A percentile compares a stretch with the other conserved stretches of the same genome.
These are phyloP conservation scores for Trachelus troglodyta DNA, from an alignment of 2,888 invertebrate genomes.

Conservation along the genomic window DNA sequence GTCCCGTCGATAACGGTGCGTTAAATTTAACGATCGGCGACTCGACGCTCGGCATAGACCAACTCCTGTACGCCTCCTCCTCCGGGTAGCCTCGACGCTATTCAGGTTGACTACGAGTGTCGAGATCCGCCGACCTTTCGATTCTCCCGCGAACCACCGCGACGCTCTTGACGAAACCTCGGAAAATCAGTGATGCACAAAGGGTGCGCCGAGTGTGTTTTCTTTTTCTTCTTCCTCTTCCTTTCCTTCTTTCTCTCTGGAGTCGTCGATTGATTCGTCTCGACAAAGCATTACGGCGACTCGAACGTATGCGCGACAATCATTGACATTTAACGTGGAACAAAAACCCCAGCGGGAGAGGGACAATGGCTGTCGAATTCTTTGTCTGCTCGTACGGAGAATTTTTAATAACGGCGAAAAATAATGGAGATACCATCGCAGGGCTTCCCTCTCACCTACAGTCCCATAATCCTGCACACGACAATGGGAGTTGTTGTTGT, in stretches of 20 bases:
- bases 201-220: background rate
- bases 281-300: conserved; percentile 22
- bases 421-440: conserved; percentile 57
- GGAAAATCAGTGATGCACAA: background rate
- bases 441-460: background rate
- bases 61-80: too few relatives aligned
- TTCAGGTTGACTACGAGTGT: too few relatives aligned
- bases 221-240: background rate
- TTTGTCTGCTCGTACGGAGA: conserved; percentile 52
- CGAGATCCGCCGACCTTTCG: too few relatives aligned
- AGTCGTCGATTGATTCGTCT: conserved; percentile 36
- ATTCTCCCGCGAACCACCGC: too few relatives aligned
- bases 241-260: background rate
- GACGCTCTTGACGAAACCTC: background rate
- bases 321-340: conserved; percentile 60
- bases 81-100: too few relatives aligned
- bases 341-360: conserved; percentile 52
- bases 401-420: conserved; percentile 65
- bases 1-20: conserved; percentile 15
- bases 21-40: conserved; percentile 13
- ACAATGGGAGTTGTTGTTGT: conserved; percentile 50
- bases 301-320: conserved; percentile 45
- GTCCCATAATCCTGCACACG: conserved; percentile 18
- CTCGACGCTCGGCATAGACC: too few relatives aligned
- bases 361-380: conserved; percentile 63